phyloP scores from a whole-genome alignment of 2,888 invertebrate genomes.

The Euproctis similis region DNA sequence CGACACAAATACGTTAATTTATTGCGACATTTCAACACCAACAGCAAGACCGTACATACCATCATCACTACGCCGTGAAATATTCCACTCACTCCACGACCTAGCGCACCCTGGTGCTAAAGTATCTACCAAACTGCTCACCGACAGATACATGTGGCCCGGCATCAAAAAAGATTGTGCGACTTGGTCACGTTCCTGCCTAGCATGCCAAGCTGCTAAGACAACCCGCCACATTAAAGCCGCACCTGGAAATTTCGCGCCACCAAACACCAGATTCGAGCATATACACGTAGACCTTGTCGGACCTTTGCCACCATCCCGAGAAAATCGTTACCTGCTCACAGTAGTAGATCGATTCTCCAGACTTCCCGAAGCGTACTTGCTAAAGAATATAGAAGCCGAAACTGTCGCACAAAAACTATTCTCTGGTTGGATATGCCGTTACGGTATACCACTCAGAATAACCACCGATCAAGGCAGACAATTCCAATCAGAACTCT shows the following conservation, averaged over 20 bases:
- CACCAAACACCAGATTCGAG: background rate
- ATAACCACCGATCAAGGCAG: too few species aligned
- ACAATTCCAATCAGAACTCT: too few species aligned
- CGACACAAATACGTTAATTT: background rate
- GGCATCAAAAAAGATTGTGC: background rate
- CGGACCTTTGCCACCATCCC: background rate
- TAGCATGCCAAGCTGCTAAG: background rate
- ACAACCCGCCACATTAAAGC: background rate
- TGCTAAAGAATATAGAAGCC: too few species aligned
- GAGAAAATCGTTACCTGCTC: conserved; percentile 12
- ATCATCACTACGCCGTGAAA: background rate
- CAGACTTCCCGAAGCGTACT: too few species aligned
- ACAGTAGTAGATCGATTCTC: too few species aligned
- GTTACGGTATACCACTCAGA: background rate
- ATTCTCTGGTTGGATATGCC: too few species aligned
- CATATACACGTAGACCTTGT: background rate
- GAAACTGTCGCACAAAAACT: too few species aligned
- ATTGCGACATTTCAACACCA: background rate
- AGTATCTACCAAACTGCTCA: background rate
- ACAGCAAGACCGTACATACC: background rate
- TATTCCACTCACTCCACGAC: background rate
- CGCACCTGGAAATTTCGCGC: background rate
- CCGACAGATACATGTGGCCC: background rate
- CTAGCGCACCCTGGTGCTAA: background rate
- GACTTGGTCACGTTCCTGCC: background rate